Percentiles rank a stretch among this genome's conserved stretches.
Evolutionary conservation across 1,140 invertebrate genomes (phyloP).

Genomic region (Pomacea maculata): DNA sequence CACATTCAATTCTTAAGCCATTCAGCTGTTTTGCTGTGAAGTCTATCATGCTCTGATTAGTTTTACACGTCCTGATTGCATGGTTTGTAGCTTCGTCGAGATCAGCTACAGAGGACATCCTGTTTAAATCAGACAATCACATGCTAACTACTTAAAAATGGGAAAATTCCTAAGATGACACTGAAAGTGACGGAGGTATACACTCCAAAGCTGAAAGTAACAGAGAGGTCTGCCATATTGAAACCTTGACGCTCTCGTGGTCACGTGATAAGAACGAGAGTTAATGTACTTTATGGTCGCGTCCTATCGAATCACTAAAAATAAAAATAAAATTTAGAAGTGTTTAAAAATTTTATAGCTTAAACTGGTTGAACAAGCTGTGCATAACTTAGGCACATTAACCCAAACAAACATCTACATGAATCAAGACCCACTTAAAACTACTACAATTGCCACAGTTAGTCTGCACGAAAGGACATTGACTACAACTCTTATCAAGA

Average conservation of each 20-base stretch:
- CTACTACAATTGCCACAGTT: too few species aligned
- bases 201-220: not conserved
- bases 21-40: slow-evolving; percentile 90
- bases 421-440: too few species aligned
- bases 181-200: not conserved
- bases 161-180: not conserved
- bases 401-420: too few species aligned
- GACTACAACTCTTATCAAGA: too few species aligned
- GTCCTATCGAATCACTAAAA: too few species aligned
- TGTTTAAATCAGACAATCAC: not conserved
- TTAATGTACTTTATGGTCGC: too few species aligned
- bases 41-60: slow-evolving; percentile 92
- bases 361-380: too few species aligned
- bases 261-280: slow-evolving; percentile 7
- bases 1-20: slow-evolving; percentile 90
- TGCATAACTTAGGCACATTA: too few species aligned
- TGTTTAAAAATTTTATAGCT: too few species aligned
- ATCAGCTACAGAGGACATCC: slow-evolving; percentile 53
- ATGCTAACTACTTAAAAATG: not conserved
- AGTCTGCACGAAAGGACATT: too few species aligned
- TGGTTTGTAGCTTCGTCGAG: slow-evolving; percentile 51
- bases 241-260: slow-evolving; percentile 15
- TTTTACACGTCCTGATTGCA: slow-evolving; percentile 59
- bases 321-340: too few species aligned
- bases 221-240: slow-evolving; percentile 17